Conservation (phyloP, 2,888 invertebrate genomes). For the Prosapia bicincta region DNA sequence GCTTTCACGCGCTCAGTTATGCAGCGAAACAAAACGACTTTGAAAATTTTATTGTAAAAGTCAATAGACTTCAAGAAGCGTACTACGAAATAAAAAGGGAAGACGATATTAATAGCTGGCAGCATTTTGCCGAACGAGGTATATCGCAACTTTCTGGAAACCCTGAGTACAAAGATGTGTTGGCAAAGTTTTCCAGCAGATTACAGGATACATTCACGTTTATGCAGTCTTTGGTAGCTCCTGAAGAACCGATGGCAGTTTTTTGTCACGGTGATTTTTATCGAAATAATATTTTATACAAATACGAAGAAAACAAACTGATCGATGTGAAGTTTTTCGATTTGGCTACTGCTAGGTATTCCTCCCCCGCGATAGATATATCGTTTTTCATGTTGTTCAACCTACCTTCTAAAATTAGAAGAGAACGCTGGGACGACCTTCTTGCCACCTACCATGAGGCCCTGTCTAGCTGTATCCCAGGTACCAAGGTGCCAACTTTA, state of each 20-base stretch:
- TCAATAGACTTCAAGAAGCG: not conserved
- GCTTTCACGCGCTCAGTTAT: slow-evolving; percentile 43
- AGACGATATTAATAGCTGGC: not conserved
- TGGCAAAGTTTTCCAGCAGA: slow-evolving; percentile 6
- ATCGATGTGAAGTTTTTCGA: slow-evolving; percentile 44
- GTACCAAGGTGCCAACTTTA: slow-evolving; percentile 20
- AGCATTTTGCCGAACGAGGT: slow-evolving; percentile 14
- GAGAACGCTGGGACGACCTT: slow-evolving; percentile 39
- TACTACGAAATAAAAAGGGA: not conserved
- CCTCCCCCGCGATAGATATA: slow-evolving; percentile 45
- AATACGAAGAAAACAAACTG: slow-evolving; percentile 43
- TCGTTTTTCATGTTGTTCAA: slow-evolving; percentile 45
- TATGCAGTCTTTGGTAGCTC: not conserved
- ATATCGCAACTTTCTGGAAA: slow-evolving; percentile 12
- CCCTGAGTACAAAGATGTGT: not conserved
- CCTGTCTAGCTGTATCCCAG: slow-evolving; percentile 21
- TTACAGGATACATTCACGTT: slow-evolving; percentile 1
- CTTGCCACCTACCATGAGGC: slow-evolving; percentile 40
- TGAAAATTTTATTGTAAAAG: slow-evolving; percentile 8
- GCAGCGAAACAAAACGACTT: slow-evolving; percentile 40
- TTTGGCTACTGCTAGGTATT: slow-evolving; percentile 42
- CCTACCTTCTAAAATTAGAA: slow-evolving; percentile 41
- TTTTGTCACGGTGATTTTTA: slow-evolving; percentile 47
- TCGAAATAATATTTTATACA: slow-evolving; percentile 46
- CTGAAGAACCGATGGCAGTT: slow-evolving; percentile 38